A percentile compares a stretch with the other conserved stretches of the same genome.
These are phyloP conservation scores for Marmota flaviventris DNA, from an alignment of 2,113 vertebrate genomes.

Conservation along the genomic window DNA sequence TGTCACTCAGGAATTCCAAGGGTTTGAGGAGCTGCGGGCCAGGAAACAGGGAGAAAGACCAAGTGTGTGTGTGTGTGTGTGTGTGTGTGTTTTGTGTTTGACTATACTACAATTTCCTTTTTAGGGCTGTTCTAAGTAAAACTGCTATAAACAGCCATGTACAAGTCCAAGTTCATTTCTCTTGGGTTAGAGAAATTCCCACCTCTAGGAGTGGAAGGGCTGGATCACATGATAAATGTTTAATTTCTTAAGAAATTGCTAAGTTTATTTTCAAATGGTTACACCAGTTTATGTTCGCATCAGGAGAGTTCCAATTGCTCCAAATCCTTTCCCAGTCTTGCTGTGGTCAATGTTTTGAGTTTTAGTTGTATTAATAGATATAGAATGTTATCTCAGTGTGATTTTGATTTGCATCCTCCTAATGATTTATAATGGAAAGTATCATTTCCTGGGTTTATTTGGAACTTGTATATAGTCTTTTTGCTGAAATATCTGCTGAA, in stretches of 20 bases:
- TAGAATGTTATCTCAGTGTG: neutral
- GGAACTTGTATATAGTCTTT: neutral
- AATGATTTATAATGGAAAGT: neutral
- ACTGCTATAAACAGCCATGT: neutral
- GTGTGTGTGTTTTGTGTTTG: neutral
- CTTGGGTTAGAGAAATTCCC: neutral
- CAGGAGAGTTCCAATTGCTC: neutral
- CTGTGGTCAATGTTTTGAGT: neutral
- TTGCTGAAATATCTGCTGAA: neutral
- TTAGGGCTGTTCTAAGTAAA: conserved; percentile 37
- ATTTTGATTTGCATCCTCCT: neutral
- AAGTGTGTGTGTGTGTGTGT: neutral
- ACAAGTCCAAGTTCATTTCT: neutral
- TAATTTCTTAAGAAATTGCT: neutral
- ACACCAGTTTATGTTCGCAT: neutral
- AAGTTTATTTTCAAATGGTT: neutral
- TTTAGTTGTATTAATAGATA: neutral
- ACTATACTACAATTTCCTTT: neutral
- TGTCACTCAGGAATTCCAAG: conserved; percentile 13
- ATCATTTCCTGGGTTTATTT: neutral
- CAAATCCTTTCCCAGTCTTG: neutral
- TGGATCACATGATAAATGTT: neutral
- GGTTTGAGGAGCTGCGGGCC: conserved; percentile 3
- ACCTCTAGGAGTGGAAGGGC: neutral
- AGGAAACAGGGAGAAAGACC: neutral